Percentiles rank a stretch among this genome's conserved stretches.
These are phyloP conservation scores for Andrena bucephala DNA, from an alignment of 2,888 invertebrate species.

Conservation along the genomic window DNA sequence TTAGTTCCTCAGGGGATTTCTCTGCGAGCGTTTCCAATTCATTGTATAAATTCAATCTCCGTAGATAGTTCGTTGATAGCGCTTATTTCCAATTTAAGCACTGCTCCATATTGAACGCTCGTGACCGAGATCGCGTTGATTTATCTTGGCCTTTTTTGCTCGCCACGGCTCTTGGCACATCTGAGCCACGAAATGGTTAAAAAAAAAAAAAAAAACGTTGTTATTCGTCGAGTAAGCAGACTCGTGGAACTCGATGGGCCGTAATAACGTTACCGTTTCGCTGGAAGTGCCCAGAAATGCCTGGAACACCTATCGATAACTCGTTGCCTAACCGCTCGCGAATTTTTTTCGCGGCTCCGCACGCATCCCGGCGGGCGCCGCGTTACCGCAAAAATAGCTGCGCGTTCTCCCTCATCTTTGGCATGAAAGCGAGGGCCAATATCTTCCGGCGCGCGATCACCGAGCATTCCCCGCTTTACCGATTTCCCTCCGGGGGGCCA, in stretches of 20 bases:
- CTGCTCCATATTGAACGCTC: not conserved
- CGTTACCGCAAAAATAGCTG: constrained; percentile 11
- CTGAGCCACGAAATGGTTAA: too few relatives aligned
- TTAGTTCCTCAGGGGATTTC: constrained; percentile 14
- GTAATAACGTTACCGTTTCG: constrained; percentile 25
- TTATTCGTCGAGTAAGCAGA: constrained; percentile 3
- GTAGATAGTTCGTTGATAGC: not conserved
- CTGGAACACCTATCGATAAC: constrained; percentile 2
- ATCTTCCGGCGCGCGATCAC: constrained; percentile 55
- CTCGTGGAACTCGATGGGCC: not conserved
- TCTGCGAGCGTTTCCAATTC: not conserved
- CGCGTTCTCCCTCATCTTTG: constrained; percentile 26
- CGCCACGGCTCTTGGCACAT: too few relatives aligned
- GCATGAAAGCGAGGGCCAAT: constrained; percentile 41
- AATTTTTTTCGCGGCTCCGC: constrained; percentile 15
- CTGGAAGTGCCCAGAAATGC: not conserved
- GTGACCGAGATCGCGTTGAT: too few relatives aligned
- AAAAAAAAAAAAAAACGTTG: not conserved
- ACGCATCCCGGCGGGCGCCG: not conserved
- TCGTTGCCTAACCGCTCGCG: not conserved
- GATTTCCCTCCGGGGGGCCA: constrained; percentile 43
- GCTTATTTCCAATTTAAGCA: not conserved
- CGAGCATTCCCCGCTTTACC: constrained; percentile 46
- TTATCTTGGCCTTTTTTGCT: too few relatives aligned
- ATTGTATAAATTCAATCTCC: constrained; percentile 18